A percentile compares a stretch with the other conserved stretches of the same genome.
phyloP scores from a whole-genome alignment of 2,797 vertebrate genomes.

The Toxotes lorentzi region DNA sequence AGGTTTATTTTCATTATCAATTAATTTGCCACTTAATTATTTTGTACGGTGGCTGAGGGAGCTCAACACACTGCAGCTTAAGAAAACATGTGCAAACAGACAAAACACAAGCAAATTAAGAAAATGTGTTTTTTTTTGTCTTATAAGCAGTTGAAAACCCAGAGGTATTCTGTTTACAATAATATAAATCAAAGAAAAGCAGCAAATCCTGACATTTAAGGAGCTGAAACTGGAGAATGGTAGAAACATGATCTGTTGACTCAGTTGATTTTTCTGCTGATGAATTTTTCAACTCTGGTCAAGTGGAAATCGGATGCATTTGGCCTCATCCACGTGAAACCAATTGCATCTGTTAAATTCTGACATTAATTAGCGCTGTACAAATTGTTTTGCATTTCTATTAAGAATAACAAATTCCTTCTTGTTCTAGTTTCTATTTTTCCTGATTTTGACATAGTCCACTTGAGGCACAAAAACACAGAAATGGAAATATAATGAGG shows the following conservation, averaged over 20 bases:
- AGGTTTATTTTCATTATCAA: background rate
- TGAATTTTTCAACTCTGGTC: background rate
- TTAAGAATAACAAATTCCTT: background rate
- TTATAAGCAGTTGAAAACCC: background rate
- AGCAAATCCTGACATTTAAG: background rate
- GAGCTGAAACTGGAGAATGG: background rate
- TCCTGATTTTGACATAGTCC: background rate
- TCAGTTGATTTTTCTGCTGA: background rate
- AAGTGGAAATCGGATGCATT: slow-evolving; percentile 3
- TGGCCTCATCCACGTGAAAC: background rate
- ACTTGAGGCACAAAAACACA: background rate
- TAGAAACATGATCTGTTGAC: background rate
- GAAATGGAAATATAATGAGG: background rate
- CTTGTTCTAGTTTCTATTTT: background rate
- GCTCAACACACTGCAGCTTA: no score
- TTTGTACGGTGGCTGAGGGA: background rate
- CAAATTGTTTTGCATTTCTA: background rate
- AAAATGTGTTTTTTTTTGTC: background rate
- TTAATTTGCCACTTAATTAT: background rate
- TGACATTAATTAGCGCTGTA: background rate
- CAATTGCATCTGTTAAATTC: background rate
- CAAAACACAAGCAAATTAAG: no score
- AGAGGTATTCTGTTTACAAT: background rate
- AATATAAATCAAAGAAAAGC: background rate
- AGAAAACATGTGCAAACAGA: no score